These are phyloP conservation scores for Hirtodrosophila trivittata DNA, from an alignment of 2,888 invertebrate genomes.

Conservation along the genomic window DNA sequence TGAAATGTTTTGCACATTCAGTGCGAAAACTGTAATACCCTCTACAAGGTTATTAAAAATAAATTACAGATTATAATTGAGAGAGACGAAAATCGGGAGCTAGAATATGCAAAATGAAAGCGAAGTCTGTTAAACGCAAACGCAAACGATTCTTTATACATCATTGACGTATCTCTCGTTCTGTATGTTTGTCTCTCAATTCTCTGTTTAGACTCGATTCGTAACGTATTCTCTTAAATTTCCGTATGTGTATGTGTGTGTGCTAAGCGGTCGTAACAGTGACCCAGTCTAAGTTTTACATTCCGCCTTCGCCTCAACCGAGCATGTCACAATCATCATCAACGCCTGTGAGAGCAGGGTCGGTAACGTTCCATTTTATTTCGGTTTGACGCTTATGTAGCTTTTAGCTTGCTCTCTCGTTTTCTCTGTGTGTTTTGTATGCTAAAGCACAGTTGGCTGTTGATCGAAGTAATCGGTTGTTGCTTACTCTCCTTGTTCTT, in stretches of 20 bases:
- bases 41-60: constrained; percentile 15
- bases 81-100: constrained; percentile 31
- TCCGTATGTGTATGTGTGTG: background rate
- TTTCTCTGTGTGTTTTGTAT: too few species aligned
- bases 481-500: constrained; percentile 18
- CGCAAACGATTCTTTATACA: constrained; percentile 60
- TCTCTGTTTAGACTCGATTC: constrained; percentile 38
- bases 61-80: constrained; percentile 60
- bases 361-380: constrained; percentile 62
- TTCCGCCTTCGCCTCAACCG: constrained; percentile 3
- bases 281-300: constrained; percentile 76
- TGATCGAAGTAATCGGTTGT: too few species aligned
- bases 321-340: constrained; percentile 41
- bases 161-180: constrained; percentile 12
- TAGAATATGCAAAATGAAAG: constrained; percentile 71
- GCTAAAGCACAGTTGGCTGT: too few species aligned
- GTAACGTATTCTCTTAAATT: too few species aligned
- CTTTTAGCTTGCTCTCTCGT: constrained; percentile 20
- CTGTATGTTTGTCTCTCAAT: background rate
- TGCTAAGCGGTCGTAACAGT: constrained; percentile 78
- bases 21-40: too few species aligned
- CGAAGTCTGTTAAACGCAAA: constrained; percentile 66
- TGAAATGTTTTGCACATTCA: too few species aligned
- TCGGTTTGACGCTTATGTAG: constrained; percentile 53
- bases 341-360: constrained; percentile 9